Evolutionary conservation across 2,888 invertebrate species (phyloP).

Genomic region (Drosophila eohydei): DNA sequence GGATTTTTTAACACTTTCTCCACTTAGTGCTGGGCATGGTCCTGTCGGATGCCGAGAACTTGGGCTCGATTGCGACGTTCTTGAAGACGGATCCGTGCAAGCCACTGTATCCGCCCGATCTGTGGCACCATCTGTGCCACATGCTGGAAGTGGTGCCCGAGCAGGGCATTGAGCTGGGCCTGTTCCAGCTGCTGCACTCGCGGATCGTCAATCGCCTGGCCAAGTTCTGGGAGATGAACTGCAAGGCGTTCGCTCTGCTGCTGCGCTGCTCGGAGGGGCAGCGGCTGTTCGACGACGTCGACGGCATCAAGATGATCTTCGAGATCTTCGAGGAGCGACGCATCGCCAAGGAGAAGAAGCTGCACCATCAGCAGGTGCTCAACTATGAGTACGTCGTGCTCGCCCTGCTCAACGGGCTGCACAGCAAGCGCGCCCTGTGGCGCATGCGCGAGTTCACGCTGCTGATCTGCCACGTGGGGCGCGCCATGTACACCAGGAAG

Average conservation of each 20-base stretch:
- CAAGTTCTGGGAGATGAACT: conserved; percentile 65
- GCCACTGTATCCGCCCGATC: conserved; percentile 54
- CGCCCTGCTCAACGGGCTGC: conserved; percentile 75
- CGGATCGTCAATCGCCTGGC: conserved; percentile 61
- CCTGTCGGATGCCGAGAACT: conserved; percentile 48
- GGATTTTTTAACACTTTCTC: background rate
- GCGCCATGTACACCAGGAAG: conserved; percentile 38
- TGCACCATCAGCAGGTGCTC: conserved; percentile 33
- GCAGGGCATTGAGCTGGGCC: conserved; percentile 72
- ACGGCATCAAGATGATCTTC: conserved; percentile 74
- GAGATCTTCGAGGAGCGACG: conserved; percentile 51
- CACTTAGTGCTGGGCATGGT: conserved; percentile 51
- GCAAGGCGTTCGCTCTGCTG: conserved; percentile 82
- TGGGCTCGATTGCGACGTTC: conserved; percentile 53
- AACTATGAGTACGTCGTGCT: conserved; percentile 69
- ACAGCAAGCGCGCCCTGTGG: conserved; percentile 77
- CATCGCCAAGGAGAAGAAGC: background rate
- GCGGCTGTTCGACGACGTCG: conserved; percentile 65
- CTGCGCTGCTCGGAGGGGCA: conserved; percentile 80
- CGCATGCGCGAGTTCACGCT: conserved; percentile 78
- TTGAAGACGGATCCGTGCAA: conserved; percentile 60
- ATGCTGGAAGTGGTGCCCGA: conserved; percentile 75
- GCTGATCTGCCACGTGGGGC: conserved; percentile 72
- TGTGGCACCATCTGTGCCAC: conserved; percentile 80
- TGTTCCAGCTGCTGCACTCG: conserved; percentile 77